Evolutionary conservation across 2,797 vertebrate species (phyloP).

Genomic region (Schizopygopsis pylzovi): DNA sequence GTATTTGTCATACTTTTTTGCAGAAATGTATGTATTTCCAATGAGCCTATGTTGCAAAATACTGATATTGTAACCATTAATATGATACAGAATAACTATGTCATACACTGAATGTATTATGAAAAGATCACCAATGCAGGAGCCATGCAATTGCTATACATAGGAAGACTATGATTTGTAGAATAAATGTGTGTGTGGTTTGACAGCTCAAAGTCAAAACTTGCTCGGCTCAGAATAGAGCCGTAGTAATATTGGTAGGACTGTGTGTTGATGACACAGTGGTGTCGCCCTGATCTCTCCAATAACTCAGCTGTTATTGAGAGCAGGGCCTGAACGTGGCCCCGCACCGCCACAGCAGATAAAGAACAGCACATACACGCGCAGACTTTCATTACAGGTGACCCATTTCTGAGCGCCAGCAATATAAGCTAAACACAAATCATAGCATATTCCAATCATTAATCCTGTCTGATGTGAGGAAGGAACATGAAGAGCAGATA

Average conservation of each 20-base stretch:
- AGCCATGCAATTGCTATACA: not conserved
- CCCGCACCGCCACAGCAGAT: conserved; percentile 39
- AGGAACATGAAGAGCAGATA: not conserved
- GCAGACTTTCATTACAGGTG: conserved; percentile 20
- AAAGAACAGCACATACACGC: conserved; percentile 34
- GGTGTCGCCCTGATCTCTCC: conserved; percentile 37
- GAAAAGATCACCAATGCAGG: not conserved
- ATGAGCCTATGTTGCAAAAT: too few relatives aligned
- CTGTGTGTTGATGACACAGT: conserved; percentile 23
- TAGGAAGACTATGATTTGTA: not conserved
- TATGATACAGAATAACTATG: not conserved
- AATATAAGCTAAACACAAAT: conserved; percentile 31
- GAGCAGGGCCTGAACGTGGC: conserved; percentile 24
- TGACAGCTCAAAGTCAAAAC: conserved; percentile 19
- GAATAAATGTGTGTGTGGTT: conserved; percentile 13
- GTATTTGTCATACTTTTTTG: too few relatives aligned
- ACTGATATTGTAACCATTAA: not conserved
- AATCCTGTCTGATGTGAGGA: not conserved
- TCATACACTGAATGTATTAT: not conserved
- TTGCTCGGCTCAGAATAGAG: conserved; percentile 24
- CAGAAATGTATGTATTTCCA: too few relatives aligned
- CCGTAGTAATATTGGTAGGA: conserved; percentile 24
- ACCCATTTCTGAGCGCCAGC: not conserved
- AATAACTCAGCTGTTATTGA: conserved; percentile 53
- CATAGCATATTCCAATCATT: conserved; percentile 19